These are phyloP conservation scores for Morone saxatilis DNA, from an alignment of 2,113 vertebrate species.

Conservation along the genomic window DNA sequence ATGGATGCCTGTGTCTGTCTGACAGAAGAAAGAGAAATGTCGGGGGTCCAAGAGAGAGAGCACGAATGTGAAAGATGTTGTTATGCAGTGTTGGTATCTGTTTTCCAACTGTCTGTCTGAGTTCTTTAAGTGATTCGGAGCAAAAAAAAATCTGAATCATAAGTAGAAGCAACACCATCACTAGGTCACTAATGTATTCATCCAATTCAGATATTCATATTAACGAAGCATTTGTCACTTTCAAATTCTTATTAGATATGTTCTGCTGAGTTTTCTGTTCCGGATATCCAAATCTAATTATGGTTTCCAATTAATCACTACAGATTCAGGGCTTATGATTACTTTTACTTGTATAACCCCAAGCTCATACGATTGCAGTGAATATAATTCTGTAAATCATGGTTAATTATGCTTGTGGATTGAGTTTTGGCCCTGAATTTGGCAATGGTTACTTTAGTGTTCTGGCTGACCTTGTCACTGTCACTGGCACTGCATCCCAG, in stretches of 20 bases:
- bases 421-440: conserved; percentile 42
- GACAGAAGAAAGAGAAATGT: conserved; percentile 6
- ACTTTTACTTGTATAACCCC: conserved; percentile 22
- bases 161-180: conserved; percentile 13
- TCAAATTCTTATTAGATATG: conserved; percentile 63
- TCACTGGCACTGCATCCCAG: conserved; percentile 52
- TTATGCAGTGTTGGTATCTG: conserved; percentile 14
- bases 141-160: conserved; percentile 7
- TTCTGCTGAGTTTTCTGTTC: conserved; percentile 44
- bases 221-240: conserved; percentile 60
- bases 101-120: conserved; percentile 7
- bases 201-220: conserved; percentile 50
- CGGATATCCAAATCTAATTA: conserved; percentile 71
- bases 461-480: conserved; percentile 79
- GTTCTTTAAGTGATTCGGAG: conserved; percentile 3
- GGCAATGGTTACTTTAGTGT: conserved; percentile 34
- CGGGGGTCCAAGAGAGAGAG: neutral
- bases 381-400: conserved; percentile 13
- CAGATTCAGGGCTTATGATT: conserved; percentile 34
- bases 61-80: conserved; percentile 8
- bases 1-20: neutral
- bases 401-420: conserved; percentile 43
- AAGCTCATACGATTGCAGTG: conserved; percentile 11
- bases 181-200: conserved; percentile 29
- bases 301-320: conserved; percentile 67